Percentiles rank a stretch among this genome's conserved stretches.
These are phyloP conservation scores for Calypte anna DNA, from an alignment of 2,113 vertebrate genomes.

Conservation along the genomic window DNA sequence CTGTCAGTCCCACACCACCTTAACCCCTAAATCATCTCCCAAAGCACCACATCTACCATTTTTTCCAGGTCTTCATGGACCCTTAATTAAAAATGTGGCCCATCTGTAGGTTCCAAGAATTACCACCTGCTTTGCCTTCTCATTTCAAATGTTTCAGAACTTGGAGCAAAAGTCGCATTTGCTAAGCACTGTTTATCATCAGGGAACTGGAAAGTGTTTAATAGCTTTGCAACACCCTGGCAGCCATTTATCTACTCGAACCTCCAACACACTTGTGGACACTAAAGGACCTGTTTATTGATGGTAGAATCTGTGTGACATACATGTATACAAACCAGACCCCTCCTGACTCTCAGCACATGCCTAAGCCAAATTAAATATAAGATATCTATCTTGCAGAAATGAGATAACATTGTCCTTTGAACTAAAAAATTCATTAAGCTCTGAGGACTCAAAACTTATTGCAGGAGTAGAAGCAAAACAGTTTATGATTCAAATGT, in stretches of 20 bases:
- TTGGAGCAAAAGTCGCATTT: rapidly evolving
- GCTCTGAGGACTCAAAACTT: not conserved
- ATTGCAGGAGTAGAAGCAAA: not conserved
- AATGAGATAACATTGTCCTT: not conserved
- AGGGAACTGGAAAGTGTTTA: not conserved
- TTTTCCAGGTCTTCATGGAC: not conserved
- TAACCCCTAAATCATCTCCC: no score
- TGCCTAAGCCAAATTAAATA: not conserved
- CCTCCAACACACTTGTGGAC: not conserved
- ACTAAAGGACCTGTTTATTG: not conserved
- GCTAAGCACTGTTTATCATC: not conserved
- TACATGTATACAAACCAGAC: not conserved
- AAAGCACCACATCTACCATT: not conserved
- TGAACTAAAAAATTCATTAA: not conserved
- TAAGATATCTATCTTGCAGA: not conserved
- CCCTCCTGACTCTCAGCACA: not conserved
- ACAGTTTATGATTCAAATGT: not conserved
- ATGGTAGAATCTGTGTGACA: not conserved
- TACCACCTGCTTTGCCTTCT: not conserved
- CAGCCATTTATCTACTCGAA: not conserved
- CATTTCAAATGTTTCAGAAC: not conserved
- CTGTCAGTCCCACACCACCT: no score
- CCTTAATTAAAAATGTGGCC: not conserved
- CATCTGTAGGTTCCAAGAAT: not conserved
- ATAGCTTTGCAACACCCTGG: not conserved